Conservation (phyloP, 2,113 vertebrate genomes). For the Trachemys scripta region DNA sequence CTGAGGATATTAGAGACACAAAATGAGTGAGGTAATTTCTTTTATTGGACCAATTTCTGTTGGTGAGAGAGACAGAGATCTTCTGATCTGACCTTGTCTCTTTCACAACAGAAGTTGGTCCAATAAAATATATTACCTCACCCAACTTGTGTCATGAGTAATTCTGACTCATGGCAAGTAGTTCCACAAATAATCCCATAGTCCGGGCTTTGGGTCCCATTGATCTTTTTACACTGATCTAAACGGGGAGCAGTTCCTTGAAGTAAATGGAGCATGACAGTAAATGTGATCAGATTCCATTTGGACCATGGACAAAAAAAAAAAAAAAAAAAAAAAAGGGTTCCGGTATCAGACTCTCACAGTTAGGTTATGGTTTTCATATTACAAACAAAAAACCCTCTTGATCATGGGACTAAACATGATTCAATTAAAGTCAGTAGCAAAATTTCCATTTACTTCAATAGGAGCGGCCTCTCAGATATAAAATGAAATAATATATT, state of each 20-base stretch:
- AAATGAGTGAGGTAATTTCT: background rate
- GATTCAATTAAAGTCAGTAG: background rate
- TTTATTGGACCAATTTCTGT: background rate
- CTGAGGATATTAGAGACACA: background rate
- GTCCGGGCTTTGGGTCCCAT: background rate
- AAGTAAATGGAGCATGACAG: background rate
- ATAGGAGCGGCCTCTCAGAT: background rate
- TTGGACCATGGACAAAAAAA: background rate
- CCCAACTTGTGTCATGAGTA: background rate
- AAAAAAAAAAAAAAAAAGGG: background rate
- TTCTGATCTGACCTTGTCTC: background rate
- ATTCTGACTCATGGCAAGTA: background rate
- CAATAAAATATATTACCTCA: no score
- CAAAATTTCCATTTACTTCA: background rate
- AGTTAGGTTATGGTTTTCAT: background rate
- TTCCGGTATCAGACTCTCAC: background rate
- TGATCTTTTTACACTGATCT: background rate
- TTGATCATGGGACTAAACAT: background rate
- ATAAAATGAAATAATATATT: background rate
- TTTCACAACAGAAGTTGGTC: background rate
- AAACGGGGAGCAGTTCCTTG: background rate
- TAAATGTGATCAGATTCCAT: background rate
- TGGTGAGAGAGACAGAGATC: background rate
- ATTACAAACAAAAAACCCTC: background rate
- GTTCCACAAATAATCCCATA: background rate